Evolutionary conservation across 2,113 vertebrate genomes (phyloP).

Genomic region (Macroglossus sobrinus): DNA sequence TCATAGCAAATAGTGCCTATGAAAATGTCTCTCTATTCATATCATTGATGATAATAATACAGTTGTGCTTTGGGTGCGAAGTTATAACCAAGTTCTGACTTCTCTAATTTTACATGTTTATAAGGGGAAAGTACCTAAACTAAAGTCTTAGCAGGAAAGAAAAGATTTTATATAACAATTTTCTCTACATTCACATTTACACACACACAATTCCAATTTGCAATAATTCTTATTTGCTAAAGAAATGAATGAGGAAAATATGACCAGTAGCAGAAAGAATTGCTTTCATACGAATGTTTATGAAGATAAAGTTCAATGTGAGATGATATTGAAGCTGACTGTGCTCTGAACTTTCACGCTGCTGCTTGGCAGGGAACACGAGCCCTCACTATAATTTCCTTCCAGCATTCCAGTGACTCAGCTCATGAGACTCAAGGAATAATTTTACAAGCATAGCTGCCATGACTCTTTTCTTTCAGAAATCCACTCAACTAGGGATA

Average conservation of each 20-base stretch:
- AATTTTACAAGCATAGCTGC: not conserved
- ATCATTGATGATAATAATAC: not conserved
- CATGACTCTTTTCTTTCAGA: not conserved
- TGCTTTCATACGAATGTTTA: not conserved
- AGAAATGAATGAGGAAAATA: slow-evolving; percentile 18
- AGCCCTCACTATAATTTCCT: not conserved
- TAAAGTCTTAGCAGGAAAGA: not conserved
- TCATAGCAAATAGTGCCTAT: not conserved
- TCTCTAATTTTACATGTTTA: not conserved
- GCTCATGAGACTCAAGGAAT: not conserved
- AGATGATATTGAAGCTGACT: not conserved
- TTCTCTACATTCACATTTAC: not conserved
- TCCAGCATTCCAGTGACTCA: not conserved
- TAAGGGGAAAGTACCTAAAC: not conserved
- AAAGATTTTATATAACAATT: not conserved
- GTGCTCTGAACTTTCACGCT: not conserved
- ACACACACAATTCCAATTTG: not conserved
- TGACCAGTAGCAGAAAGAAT: not conserved
- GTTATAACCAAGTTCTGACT: not conserved
- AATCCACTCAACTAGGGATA: not conserved
- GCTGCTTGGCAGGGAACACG: not conserved
- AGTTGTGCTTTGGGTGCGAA: not conserved
- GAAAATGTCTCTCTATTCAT: not conserved
- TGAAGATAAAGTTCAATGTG: not conserved
- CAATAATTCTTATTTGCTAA: slow-evolving; percentile 40